Base-by-base conservation (phyloP, 2,113 vertebrate species). In the Rostratula benghalensis region DNA sequence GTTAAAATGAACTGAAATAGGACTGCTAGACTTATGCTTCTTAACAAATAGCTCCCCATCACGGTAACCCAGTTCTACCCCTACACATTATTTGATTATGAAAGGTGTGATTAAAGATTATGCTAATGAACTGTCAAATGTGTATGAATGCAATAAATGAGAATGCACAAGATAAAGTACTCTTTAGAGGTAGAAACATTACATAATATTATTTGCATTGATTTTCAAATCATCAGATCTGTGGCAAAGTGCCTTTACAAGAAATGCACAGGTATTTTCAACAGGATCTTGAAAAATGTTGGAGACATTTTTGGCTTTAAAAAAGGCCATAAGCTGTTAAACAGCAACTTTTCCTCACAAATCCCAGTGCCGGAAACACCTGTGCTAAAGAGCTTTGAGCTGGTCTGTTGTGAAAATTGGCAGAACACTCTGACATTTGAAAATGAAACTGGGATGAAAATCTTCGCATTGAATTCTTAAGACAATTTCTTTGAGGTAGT, bases 1-100 rank as follows among this genome's bases (percentile, higher is more conserved):
- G 50, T 93, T 94, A 95, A 97, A 95, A 92, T 87, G 89, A 95
- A 83, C 57, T 68, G 83, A 93, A 93, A 92, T 74, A 67, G 89
- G 56, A 54, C 41, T 4, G 13, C 43, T 51, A 95, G 54, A 79
- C 37, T 87, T 79, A 82, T 0, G 24, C 19, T 95, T 94, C 74
- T 80, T 80, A 92, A 80, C 37, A n/a, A 80, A 59, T 60, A 76
- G 12, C 28, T 96, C 45, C n/a, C n/a, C 35, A 80, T 73, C 16
- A 46, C 6, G 27, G 68, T 56, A 76, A 18, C 12, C 15, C 10
- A 79, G 10, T 9, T 80, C 4, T 61, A 45, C 7, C 4, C 16
- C 10, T 54, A 17, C 48, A 30, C 5, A 60, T 92, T 3, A 50
- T 39, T 78, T 76, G 18, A 69, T 90, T 75, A 39, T 54, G 46